Evolutionary conservation across 1,140 invertebrate genomes (phyloP).

Genomic region (Leptestheria dahalacensis): DNA sequence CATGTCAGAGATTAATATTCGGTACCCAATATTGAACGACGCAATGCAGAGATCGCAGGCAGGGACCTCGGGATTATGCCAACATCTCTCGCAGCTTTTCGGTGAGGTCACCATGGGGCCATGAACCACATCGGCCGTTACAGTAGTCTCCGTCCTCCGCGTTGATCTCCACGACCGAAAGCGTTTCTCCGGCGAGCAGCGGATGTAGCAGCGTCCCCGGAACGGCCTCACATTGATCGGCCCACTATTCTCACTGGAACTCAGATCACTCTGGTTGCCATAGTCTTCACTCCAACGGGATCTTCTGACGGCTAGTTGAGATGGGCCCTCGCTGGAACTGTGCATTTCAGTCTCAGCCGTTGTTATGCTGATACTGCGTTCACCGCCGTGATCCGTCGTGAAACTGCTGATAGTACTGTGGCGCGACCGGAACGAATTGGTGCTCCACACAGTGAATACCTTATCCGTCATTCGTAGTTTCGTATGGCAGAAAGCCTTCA

Average conservation of each 20-base stretch:
- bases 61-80: slow-evolving; percentile 12
- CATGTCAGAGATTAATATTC: too few species aligned
- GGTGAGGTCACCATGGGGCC: neutral
- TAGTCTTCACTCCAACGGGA: neutral
- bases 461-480: neutral
- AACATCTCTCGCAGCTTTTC: slow-evolving; percentile 9
- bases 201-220: neutral
- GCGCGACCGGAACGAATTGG: neutral
- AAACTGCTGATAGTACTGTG: neutral
- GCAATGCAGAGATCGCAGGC: slow-evolving; percentile 9
- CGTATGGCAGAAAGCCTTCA: neutral
- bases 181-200: neutral
- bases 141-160: too few species aligned
- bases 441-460: neutral
- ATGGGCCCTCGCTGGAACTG: neutral
- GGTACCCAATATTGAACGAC: neutral
- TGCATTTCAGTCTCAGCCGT: neutral
- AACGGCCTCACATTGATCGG: neutral
- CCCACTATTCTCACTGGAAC: neutral
- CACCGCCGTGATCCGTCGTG: neutral
- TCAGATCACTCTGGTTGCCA: neutral
- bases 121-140: too few species aligned
- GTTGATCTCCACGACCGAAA: neutral
- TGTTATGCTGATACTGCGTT: neutral
- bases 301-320: neutral